phyloP scores from a whole-genome alignment of 2,113 vertebrate species.

The Mustelus asterias region DNA sequence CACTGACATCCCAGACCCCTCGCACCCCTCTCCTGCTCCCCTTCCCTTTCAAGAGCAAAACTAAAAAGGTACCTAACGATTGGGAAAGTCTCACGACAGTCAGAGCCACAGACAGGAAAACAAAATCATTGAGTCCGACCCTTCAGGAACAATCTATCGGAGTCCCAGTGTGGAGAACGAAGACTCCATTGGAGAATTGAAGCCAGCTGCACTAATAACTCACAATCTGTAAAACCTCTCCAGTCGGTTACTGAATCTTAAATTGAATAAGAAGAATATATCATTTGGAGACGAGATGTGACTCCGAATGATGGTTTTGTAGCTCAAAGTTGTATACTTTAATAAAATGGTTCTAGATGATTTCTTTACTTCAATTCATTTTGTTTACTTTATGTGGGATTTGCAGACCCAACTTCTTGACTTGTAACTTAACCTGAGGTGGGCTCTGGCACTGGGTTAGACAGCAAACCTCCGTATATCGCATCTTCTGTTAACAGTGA shows the following conservation, averaged over 20 bases:
- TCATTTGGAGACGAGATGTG: slow-evolving; percentile 12
- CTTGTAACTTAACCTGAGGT: no score
- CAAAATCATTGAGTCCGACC: background rate
- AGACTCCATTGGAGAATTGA: background rate
- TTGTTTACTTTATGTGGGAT: background rate
- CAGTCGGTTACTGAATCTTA: background rate
- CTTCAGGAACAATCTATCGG: background rate
- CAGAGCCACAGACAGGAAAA: background rate
- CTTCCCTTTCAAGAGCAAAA: background rate
- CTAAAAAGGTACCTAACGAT: background rate
- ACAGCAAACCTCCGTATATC: background rate
- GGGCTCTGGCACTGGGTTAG: background rate
- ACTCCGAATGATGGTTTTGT: slow-evolving; percentile 26
- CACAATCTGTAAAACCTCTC: background rate
- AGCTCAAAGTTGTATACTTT: slow-evolving; percentile 33
- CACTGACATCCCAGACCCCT: background rate
- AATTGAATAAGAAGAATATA: slow-evolving; percentile 28
- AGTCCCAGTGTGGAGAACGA: background rate
- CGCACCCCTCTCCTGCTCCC: background rate
- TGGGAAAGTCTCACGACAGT: background rate
- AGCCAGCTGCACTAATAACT: slow-evolving; percentile 15
- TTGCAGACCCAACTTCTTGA: background rate
- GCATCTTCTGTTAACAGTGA: background rate
- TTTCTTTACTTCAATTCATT: slow-evolving; percentile 18
- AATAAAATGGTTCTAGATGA: slow-evolving; percentile 35